These are phyloP conservation scores for Drosophila pseudoobscura DNA, from an alignment of 1,140 invertebrate species.

Conservation along the genomic window DNA sequence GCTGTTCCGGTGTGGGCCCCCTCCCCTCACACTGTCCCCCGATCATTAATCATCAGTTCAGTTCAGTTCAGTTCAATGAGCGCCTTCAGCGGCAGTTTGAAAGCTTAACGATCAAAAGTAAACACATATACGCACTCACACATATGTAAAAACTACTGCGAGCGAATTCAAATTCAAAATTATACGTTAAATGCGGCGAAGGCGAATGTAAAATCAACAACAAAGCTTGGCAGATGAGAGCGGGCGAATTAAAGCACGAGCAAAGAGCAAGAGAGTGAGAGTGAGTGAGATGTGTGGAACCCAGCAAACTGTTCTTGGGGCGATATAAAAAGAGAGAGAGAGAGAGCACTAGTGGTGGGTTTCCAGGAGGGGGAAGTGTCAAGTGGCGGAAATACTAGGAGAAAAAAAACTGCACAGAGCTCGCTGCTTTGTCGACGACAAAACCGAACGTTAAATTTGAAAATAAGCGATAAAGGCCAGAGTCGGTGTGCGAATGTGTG, in stretches of 20 bases:
- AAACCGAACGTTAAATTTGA: conserved; percentile 71
- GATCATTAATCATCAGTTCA: conserved; percentile 52
- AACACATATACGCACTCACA: conserved; percentile 27
- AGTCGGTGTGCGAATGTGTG: conserved; percentile 14
- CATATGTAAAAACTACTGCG: background rate
- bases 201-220: conserved; percentile 27
- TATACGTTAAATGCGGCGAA: conserved; percentile 58
- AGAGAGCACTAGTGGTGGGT: conserved; percentile 18
- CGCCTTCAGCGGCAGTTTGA: conserved; percentile 45
- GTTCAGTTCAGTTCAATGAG: conserved; percentile 23
- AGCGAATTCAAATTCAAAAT: conserved; percentile 59
- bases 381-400: conserved; percentile 66
- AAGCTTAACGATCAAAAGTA: conserved; percentile 68
- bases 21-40: background rate
- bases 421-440: conserved; percentile 54
- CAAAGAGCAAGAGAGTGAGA: conserved; percentile 17
- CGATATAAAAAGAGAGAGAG: conserved; percentile 28
- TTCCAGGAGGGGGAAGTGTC: conserved; percentile 21
- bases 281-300: background rate
- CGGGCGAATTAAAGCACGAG: background rate
- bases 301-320: conserved; percentile 12
- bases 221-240: conserved; percentile 28
- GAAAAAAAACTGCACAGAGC: conserved; percentile 38
- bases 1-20: conserved; percentile 50
- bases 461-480: conserved; percentile 49